Conservation (phyloP, 2,888 invertebrate genomes). For the Drosophila picticornis region DNA sequence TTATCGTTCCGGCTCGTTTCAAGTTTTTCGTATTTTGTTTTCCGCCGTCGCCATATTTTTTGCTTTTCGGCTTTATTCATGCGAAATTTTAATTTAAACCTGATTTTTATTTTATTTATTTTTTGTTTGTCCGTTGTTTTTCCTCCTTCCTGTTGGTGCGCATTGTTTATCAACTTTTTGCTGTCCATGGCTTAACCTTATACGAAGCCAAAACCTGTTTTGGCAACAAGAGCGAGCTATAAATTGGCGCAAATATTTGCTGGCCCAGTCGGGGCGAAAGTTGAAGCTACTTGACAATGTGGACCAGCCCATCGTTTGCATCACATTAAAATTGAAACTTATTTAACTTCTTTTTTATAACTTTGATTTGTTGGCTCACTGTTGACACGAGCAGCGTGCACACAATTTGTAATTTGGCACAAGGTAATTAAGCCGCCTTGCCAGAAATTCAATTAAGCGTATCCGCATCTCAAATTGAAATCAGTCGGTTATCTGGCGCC, state of each 20-base stretch:
- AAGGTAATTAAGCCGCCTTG: conserved; percentile 69
- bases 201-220: conserved; percentile 50
- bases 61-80: conserved; percentile 30
- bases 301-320: conserved; percentile 37
- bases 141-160: conserved; percentile 23
- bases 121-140: not conserved
- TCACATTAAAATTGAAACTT: conserved; percentile 57
- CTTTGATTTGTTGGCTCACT: conserved; percentile 49
- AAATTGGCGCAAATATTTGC: conserved; percentile 76
- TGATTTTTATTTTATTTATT: conserved; percentile 39
- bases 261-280: conserved; percentile 4
- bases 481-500: conserved; percentile 62
- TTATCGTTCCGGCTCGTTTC: conserved; percentile 40
- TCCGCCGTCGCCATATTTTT: not conserved
- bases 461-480: conserved; percentile 73
- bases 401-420: conserved; percentile 58
- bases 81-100: conserved; percentile 73
- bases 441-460: conserved; percentile 73
- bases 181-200: conserved; percentile 51
- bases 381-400: conserved; percentile 22
- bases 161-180: conserved; percentile 74
- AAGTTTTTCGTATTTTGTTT: conserved; percentile 24
- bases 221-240: conserved; percentile 62
- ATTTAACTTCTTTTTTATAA: conserved; percentile 29
- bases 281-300: conserved; percentile 59